Evolutionary conservation across 2,113 vertebrate species (phyloP).

Genomic region (Melanostigma gelatinosum): DNA sequence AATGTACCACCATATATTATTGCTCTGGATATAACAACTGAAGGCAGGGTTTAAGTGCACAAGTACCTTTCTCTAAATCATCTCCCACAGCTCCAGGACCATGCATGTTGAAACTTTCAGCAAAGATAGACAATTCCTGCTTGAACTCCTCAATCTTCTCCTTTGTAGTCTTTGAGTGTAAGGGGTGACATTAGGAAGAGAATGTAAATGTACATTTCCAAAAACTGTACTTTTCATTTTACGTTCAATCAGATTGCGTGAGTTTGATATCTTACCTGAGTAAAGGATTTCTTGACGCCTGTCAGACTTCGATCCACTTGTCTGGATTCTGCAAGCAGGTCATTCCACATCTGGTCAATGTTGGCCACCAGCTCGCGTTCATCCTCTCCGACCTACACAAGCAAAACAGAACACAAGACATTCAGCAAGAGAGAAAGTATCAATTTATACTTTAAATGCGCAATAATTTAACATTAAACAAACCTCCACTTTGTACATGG

Average conservation of each 20-base stretch:
- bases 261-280: conserved; percentile 80
- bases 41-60: neutral
- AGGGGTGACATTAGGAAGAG: neutral
- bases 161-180: conserved; percentile 84
- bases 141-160: conserved; percentile 83
- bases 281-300: conserved; percentile 89
- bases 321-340: conserved; percentile 84
- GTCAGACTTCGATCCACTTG: conserved; percentile 84
- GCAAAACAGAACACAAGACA: neutral
- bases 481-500: conserved; percentile 85
- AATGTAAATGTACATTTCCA: conserved; percentile 4
- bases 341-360: conserved; percentile 84
- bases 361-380: conserved; percentile 80
- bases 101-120: conserved; percentile 83
- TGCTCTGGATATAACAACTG: neutral
- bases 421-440: neutral
- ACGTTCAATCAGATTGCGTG: neutral
- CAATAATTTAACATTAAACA: neutral
- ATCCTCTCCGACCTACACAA: conserved; percentile 81
- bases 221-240: neutral
- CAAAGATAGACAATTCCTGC: conserved; percentile 83
- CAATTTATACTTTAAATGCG: neutral
- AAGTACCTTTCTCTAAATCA: conserved; percentile 90
- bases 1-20: neutral
- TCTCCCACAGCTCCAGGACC: conserved; percentile 92